Evolutionary conservation across 2,888 invertebrate genomes (phyloP).

Genomic region (Metalampra italica): DNA sequence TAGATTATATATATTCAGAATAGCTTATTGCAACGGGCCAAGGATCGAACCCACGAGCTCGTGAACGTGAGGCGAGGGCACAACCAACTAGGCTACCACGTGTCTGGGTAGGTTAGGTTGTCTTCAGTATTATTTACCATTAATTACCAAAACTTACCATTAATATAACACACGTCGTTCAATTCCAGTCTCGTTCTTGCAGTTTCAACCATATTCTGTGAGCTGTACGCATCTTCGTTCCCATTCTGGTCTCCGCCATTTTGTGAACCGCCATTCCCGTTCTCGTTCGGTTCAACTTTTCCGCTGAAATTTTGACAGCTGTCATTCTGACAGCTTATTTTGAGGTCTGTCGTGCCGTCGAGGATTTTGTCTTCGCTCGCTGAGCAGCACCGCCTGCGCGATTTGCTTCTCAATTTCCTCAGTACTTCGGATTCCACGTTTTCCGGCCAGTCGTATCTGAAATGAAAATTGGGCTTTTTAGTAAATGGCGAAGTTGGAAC

Average conservation of each 20-base stretch:
- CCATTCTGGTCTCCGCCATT: slow-evolving; percentile 17
- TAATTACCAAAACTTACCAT: no score
- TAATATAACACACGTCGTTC: slow-evolving; percentile 96
- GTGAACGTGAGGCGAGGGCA: no score
- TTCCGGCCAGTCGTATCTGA: slow-evolving; percentile 89
- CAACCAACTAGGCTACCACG: no score
- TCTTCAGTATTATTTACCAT: no score
- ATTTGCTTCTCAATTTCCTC: slow-evolving; percentile 45
- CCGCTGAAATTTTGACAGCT: slow-evolving; percentile 6
- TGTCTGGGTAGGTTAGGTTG: no score
- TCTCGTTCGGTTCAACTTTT: slow-evolving; percentile 20
- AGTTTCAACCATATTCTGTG: slow-evolving; percentile 80
- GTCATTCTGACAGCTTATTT: slow-evolving; percentile 15
- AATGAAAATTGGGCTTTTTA: slow-evolving; percentile 6
- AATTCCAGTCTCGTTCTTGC: slow-evolving; percentile 81
- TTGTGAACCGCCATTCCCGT: slow-evolving; percentile 14
- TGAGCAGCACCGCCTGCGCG: slow-evolving; percentile 36
- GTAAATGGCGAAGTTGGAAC: slow-evolving; percentile 1
- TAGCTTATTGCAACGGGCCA: no score
- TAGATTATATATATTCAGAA: no score
- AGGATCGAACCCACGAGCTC: no score
- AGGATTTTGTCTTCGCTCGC: slow-evolving; percentile 30
- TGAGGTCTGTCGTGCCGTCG: slow-evolving; percentile 12
- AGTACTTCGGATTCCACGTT: slow-evolving; percentile 57
- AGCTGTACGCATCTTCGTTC: slow-evolving; percentile 37